These are phyloP conservation scores for Aplidium turbinatum DNA, from an alignment of 23 tunicate genomes.

Conservation along the genomic window DNA sequence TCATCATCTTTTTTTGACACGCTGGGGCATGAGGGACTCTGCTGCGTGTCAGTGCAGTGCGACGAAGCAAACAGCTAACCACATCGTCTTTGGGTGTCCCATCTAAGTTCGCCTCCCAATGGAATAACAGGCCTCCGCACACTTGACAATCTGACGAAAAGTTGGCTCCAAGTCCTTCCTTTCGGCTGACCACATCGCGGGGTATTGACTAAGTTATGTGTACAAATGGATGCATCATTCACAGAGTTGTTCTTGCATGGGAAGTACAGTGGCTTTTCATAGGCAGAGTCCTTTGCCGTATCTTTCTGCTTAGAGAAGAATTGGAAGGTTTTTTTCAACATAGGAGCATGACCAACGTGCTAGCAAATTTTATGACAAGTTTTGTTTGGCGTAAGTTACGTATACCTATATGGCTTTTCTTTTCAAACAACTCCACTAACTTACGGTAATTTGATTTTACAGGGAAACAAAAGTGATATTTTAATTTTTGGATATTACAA, in stretches of 20 bases:
- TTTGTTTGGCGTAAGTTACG: constrained; percentile 22
- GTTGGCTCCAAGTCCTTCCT: no score
- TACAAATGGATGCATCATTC: constrained; percentile 34
- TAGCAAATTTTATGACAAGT: constrained; percentile 31
- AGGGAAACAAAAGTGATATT: constrained; percentile 3
- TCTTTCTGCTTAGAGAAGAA: constrained; percentile 21
- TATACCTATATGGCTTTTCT: constrained; percentile 14
- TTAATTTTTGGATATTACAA: no score
- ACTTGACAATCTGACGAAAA: no score
- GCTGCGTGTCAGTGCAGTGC: no score
- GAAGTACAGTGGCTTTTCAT: constrained; percentile 29
- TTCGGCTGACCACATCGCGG: no score
- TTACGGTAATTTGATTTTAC: constrained; percentile 9
- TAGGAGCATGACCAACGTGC: constrained; percentile 34
- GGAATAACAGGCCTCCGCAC: no score
- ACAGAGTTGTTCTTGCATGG: constrained; percentile 25
- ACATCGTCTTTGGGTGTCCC: no score
- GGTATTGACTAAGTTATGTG: constrained; percentile 27
- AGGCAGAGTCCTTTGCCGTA: constrained; percentile 32
- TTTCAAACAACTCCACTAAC: no score
- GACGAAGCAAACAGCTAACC: no score
- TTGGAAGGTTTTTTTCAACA: constrained; percentile 14
- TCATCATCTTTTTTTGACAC: no score
- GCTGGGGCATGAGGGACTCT: no score
- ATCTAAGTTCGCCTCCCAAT: no score